These are phyloP conservation scores for Nephrocerus scutellatus DNA, from an alignment of 2,888 invertebrate species.

Conservation along the genomic window DNA sequence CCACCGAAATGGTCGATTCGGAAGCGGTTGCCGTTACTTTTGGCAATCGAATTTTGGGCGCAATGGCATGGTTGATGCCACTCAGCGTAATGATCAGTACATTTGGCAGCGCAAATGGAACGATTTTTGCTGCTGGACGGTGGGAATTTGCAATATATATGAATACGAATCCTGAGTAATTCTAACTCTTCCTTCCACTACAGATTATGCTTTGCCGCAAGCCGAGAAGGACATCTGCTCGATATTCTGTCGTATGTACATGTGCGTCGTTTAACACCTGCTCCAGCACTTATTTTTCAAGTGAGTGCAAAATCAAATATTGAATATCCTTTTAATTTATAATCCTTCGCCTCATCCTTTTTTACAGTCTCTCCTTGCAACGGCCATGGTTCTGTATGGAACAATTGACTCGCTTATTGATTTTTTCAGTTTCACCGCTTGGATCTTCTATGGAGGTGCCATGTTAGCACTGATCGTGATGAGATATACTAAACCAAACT, in stretches of 20 bases:
- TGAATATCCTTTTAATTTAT: no score
- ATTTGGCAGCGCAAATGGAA: constrained; percentile 90
- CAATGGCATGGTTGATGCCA: constrained; percentile 83
- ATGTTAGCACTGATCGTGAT: constrained; percentile 91
- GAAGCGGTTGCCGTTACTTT: constrained; percentile 93
- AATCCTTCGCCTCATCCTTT: no score
- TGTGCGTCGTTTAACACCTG: constrained; percentile 81
- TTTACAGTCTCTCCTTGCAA: constrained; percentile 69
- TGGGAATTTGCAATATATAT: constrained; percentile 42
- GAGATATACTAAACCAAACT: constrained; percentile 83
- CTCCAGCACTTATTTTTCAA: constrained; percentile 93
- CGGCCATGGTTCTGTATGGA: constrained; percentile 87
- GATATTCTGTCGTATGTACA: constrained; percentile 89
- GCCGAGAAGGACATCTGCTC: constrained; percentile 84
- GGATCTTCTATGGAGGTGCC: constrained; percentile 95
- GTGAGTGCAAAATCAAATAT: no score
- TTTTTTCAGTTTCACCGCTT: constrained; percentile 96
- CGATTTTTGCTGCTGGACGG: constrained; percentile 87
- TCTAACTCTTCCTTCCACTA: constrained; percentile 14
- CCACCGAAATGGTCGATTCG: constrained; percentile 82
- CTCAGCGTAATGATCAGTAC: constrained; percentile 87
- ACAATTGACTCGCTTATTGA: constrained; percentile 92
- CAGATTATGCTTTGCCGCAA: constrained; percentile 85
- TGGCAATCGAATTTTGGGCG: constrained; percentile 73
- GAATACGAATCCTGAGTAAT: neutral